Base-by-base conservation (phyloP, 2,797 vertebrate genomes). In the Darevskia nairensis region DNA sequence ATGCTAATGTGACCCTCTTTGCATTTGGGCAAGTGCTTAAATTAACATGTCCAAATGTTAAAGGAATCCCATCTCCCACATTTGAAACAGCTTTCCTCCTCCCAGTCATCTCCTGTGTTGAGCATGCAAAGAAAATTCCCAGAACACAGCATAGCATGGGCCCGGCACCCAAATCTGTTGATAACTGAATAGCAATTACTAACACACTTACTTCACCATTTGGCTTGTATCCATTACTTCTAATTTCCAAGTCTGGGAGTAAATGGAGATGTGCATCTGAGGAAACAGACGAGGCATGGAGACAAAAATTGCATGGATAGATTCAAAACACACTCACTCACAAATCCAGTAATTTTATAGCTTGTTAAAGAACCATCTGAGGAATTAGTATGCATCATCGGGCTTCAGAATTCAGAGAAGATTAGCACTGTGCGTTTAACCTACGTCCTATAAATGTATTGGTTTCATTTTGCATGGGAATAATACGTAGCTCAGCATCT, bases 331-430 rank as follows among this genome's bases (percentile, higher is more conserved):
- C 74, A 90, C 59, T 89, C 0, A 0, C 92, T 95, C 92, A 94
- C 85, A 94, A 94, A 95, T 92, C 9, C 80, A 93, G 44, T 87
- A 87, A 92, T 93, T 94, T 93, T 93, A 79, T 81, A 91, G 84
- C 21, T 89, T 91, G 82, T 90, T 96, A 92, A 94, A 95, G 46
- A 88, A 87, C n/a, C 69, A 90, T 93, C 50, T 92, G 88, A 94
- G 86, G 92, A 94, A 94, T 89, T 87, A 69, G 87, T 87, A 90
- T 64, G n/a, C 25, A 75, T 93, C 92, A 91, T 85, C 35, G 89
- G 87, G 41, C 39, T 94, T 93, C 89, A 86, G 91, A 89, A 90
- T 78, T 61, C 77, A 85, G 17, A 91, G 55, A 66, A n/a, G 88
- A 68, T 39, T 92, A 86, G 64, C 8, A 91, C 80, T 84, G 83